A percentile compares a stretch with the other conserved stretches of the same genome.
These are phyloP conservation scores for Heterocephalus glaber DNA, from an alignment of 2,113 vertebrate genomes.

Conservation along the genomic window DNA sequence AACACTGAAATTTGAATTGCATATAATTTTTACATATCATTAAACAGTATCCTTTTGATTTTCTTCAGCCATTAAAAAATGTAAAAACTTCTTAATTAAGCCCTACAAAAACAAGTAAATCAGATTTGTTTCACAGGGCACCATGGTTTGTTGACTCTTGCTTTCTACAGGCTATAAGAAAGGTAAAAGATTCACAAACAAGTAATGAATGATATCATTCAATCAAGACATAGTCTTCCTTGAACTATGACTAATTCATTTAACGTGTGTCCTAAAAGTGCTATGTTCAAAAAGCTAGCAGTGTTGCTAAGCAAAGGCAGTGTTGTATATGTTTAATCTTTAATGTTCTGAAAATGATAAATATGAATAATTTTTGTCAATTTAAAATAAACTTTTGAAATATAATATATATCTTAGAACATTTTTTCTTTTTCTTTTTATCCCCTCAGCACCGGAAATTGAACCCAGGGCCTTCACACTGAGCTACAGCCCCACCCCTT, in stretches of 20 bases:
- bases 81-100: not conserved
- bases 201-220: not conserved
- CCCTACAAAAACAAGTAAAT: not conserved
- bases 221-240: not conserved
- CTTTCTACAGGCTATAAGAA: not conserved
- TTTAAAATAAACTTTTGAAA: not conserved
- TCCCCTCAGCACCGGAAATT: not conserved
- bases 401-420: not conserved
- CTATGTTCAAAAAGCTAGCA: conserved; percentile 31
- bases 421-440: not conserved
- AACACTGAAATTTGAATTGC: not conserved
- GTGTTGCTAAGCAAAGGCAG: not conserved
- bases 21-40: not conserved
- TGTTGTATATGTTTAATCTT: not conserved
- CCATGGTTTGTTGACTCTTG: not conserved
- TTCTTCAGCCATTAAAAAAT: conserved; percentile 34
- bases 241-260: not conserved
- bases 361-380: not conserved
- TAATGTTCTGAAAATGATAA: not conserved
- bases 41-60: not conserved
- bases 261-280: conserved; percentile 35
- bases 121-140: not conserved
- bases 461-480: not conserved
- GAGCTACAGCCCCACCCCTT: not conserved
- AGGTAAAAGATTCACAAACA: not conserved